phyloP scores from a whole-genome alignment of 1,140 invertebrate species.

The Samia ricini region DNA sequence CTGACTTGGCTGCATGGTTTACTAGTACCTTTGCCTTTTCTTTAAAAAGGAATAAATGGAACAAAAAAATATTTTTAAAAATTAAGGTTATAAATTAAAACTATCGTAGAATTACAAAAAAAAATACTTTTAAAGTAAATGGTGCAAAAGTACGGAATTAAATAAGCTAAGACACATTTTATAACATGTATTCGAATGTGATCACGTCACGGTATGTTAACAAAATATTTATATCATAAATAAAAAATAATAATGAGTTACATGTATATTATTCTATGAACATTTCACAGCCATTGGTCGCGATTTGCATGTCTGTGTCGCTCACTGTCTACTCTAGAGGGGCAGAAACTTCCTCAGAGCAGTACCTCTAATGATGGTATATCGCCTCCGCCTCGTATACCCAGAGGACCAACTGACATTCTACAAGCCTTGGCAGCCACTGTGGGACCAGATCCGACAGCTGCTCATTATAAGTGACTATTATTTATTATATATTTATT shows the following conservation, averaged over 20 bases:
- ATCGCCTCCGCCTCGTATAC: conserved; percentile 82
- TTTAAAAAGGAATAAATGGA: too few species aligned
- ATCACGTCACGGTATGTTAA: neutral
- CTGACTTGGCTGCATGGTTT: too few species aligned
- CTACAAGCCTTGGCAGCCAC: conserved; percentile 88
- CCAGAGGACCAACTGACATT: conserved; percentile 88
- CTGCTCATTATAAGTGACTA: conserved; percentile 86
- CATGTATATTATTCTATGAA: neutral
- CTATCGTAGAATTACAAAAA: too few species aligned
- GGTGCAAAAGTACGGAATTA: neutral
- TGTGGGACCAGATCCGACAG: conserved; percentile 85
- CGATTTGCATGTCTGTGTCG: conserved; percentile 52
- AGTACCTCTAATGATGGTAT: conserved; percentile 58
- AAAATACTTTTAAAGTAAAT: neutral
- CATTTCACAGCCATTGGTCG: conserved; percentile 49
- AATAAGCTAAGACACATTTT: neutral
- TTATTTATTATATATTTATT: neutral
- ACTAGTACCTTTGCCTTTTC: too few species aligned
- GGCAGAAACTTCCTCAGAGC: conserved; percentile 52
- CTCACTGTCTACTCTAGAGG: conserved; percentile 49
- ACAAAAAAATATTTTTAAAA: too few species aligned
- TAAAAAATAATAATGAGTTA: neutral
- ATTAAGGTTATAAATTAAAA: too few species aligned
- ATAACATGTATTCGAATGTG: conserved; percentile 4
- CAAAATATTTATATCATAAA: neutral